Evolutionary conservation across 1,140 invertebrate species (phyloP).

Genomic region (Pseudachorutes palmiensis): DNA sequence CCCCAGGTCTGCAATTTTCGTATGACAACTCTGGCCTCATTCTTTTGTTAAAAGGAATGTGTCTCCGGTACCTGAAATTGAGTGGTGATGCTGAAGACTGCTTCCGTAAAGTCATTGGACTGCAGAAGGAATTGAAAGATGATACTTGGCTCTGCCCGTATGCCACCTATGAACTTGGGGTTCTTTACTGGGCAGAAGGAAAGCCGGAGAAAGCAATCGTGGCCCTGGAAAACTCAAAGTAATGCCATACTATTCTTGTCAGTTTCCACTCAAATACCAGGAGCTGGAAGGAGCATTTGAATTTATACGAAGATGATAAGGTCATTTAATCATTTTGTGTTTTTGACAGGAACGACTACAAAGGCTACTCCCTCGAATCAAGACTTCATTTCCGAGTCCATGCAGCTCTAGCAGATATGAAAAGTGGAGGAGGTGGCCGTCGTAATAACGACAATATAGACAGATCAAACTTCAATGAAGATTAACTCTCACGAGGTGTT

Average conservation of each 20-base stretch:
- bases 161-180: slow-evolving; percentile 73
- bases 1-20: background rate
- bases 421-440: too few relatives aligned
- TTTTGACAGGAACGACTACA: slow-evolving; percentile 68
- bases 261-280: background rate
- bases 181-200: slow-evolving; percentile 61
- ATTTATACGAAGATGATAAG: slow-evolving; percentile 2
- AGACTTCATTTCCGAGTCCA: slow-evolving; percentile 87
- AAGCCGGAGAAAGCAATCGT: slow-evolving; percentile 58
- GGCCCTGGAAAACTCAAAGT: slow-evolving; percentile 77
- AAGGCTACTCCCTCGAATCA: slow-evolving; percentile 82
- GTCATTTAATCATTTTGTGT: slow-evolving; percentile 30
- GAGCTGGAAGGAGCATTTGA: background rate
- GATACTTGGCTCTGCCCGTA: slow-evolving; percentile 71
- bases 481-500: background rate
- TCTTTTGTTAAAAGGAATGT: slow-evolving; percentile 71
- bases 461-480: background rate
- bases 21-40: slow-evolving; percentile 69
- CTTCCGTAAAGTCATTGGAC: slow-evolving; percentile 56
- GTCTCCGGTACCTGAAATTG: slow-evolving; percentile 64
- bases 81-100: slow-evolving; percentile 66
- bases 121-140: slow-evolving; percentile 70
- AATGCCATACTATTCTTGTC: too few relatives aligned
- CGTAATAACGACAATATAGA: background rate
- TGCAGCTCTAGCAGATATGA: slow-evolving; percentile 54